Conservation (phyloP, 2,888 invertebrate species). For the Cosmia pyralina region DNA sequence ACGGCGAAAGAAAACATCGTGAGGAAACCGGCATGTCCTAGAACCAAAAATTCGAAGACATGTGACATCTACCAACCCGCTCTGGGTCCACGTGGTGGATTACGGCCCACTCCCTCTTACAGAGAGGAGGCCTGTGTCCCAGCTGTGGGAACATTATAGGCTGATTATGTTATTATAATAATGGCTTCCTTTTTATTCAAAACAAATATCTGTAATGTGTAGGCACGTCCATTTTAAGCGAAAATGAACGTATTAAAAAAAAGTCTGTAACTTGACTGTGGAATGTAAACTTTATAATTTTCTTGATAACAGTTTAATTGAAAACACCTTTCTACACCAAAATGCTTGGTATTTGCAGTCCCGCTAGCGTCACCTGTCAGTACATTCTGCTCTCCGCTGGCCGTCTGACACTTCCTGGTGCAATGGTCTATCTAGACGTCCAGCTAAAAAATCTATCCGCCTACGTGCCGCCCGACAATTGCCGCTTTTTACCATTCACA, state of each 20-base stretch:
- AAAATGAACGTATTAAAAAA: neutral
- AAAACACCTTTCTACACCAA: constrained; percentile 16
- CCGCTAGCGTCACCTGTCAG: constrained; percentile 47
- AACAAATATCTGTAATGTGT: neutral
- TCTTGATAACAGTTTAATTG: neutral
- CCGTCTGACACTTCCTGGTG: constrained; percentile 65
- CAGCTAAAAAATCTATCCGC: constrained; percentile 61
- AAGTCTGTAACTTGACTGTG: neutral
- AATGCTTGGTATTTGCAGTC: constrained; percentile 38
- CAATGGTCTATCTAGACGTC: constrained; percentile 64
- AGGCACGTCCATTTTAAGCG: neutral
- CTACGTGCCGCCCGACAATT: constrained; percentile 60
- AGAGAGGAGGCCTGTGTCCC: no score
- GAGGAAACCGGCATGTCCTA: no score
- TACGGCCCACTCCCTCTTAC: no score
- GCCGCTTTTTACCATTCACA: constrained; percentile 52
- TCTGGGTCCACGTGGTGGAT: no score
- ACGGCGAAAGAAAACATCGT: no score
- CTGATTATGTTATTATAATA: neutral
- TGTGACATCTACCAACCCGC: no score
- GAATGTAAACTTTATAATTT: neutral
- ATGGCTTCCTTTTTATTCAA: neutral
- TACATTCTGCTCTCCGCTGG: constrained; percentile 34
- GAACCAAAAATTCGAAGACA: no score
- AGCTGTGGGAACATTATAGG: no score